Percentiles rank a stretch among this genome's conserved stretches.
phyloP scores from a whole-genome alignment of 1,140 invertebrate genomes.

The Pseudomyrmex gracilis region DNA sequence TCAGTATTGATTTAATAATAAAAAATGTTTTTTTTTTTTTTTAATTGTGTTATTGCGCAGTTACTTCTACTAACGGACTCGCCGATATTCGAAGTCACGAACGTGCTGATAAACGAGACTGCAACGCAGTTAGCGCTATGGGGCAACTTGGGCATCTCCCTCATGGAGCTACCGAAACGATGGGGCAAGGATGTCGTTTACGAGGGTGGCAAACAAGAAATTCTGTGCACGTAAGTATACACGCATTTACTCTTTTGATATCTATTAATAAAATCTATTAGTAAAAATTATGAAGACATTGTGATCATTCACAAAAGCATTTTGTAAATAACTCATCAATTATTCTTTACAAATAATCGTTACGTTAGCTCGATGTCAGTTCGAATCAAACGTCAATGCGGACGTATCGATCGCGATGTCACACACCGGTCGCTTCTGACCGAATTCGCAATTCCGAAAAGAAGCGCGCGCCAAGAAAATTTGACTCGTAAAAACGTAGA shows the following conservation, averaged over 20 bases:
- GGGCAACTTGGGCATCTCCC: slow-evolving; percentile 82
- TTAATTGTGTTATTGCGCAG: slow-evolving; percentile 72
- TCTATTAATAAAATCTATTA: background rate
- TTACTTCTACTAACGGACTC: slow-evolving; percentile 82
- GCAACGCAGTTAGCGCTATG: slow-evolving; percentile 82
- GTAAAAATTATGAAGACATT: background rate
- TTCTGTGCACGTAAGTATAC: slow-evolving; percentile 82
- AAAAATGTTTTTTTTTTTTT: slow-evolving; percentile 25
- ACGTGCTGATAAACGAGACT: slow-evolving; percentile 84
- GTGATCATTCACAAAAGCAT: background rate
- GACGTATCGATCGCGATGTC: background rate
- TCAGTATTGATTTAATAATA: background rate
- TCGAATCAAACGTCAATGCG: no score
- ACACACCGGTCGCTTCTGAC: no score
- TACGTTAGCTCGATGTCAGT: background rate
- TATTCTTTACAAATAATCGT: slow-evolving; percentile 2
- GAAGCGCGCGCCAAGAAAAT: slow-evolving; percentile 49
- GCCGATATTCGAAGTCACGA: slow-evolving; percentile 84
- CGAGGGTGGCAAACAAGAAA: slow-evolving; percentile 79
- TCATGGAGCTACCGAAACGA: slow-evolving; percentile 84
- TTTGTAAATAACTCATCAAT: background rate
- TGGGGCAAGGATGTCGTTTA: slow-evolving; percentile 83
- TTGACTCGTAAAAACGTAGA: slow-evolving; percentile 67
- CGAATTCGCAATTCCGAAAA: background rate
- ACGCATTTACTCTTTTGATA: slow-evolving; percentile 13